phyloP scores from a whole-genome alignment of 2,113 vertebrate species.

The Rissa tridactyla region DNA sequence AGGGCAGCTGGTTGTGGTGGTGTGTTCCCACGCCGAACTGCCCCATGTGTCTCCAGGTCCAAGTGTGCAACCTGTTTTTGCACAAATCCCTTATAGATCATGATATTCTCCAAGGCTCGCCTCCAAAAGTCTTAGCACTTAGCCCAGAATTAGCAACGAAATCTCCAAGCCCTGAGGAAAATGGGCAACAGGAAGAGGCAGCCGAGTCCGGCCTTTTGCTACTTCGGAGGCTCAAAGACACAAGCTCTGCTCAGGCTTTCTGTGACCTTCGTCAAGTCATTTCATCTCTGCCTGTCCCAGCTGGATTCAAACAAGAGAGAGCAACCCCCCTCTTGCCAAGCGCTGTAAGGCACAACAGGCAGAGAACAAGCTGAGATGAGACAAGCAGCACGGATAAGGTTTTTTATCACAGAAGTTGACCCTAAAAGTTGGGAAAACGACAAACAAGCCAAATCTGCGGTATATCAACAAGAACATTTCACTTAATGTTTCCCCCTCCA shows the following conservation, averaged over 20 bases:
- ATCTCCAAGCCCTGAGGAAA: background rate
- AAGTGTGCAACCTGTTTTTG: background rate
- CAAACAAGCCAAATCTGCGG: background rate
- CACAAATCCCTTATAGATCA: background rate
- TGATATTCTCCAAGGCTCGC: background rate
- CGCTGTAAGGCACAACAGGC: background rate
- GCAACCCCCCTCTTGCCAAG: background rate
- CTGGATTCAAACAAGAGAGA: background rate
- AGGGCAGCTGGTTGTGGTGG: background rate
- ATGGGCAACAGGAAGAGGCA: background rate
- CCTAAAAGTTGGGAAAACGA: background rate
- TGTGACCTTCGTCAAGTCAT: background rate
- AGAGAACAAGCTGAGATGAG: background rate
- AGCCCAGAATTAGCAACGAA: background rate
- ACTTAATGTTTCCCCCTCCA: background rate
- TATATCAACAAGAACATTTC: background rate
- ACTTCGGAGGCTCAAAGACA: background rate
- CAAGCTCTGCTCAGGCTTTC: background rate
- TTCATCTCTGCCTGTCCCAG: background rate
- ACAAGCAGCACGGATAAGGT: background rate
- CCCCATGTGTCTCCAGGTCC: rapidly evolving
- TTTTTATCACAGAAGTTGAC: background rate
- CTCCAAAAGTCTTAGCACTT: background rate
- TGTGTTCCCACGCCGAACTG: background rate
- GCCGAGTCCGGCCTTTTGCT: background rate